phyloP scores from a whole-genome alignment of 2,888 invertebrate genomes.

The Parapristionchus giblindavisi region DNA sequence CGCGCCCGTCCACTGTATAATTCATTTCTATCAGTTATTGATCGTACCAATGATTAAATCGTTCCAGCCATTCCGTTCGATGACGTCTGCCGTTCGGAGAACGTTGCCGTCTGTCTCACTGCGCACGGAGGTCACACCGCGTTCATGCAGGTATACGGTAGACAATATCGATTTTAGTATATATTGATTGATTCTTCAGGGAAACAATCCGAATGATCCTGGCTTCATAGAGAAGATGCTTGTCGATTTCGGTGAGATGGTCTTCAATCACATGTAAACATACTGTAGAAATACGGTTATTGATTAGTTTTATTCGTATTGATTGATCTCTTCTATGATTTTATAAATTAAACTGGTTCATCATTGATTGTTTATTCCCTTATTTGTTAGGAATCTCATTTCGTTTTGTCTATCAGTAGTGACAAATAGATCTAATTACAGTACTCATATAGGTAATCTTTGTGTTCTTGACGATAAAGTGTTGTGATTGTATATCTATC shows the following conservation, averaged over 20 bases:
- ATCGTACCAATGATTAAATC: background rate
- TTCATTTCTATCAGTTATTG: background rate
- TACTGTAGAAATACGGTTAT: slow-evolving; percentile 14
- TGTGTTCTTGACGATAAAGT: too few relatives aligned
- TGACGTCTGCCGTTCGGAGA: slow-evolving; percentile 69
- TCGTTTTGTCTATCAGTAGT: too few relatives aligned
- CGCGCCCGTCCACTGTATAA: slow-evolving; percentile 76
- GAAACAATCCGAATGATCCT: slow-evolving; percentile 64
- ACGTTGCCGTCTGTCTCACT: slow-evolving; percentile 71
- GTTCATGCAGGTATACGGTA: slow-evolving; percentile 64
- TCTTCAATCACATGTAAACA: slow-evolving; percentile 45
- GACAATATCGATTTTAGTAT: background rate
- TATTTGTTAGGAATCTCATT: too few relatives aligned
- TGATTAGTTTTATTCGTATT: background rate
- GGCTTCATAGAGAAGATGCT: slow-evolving; percentile 59
- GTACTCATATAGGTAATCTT: too few relatives aligned
- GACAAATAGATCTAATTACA: too few relatives aligned
- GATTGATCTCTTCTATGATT: background rate
- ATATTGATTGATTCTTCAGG: slow-evolving; percentile 4
- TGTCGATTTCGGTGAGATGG: slow-evolving; percentile 51
- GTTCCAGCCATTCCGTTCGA: slow-evolving; percentile 70
- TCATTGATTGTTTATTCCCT: background rate
- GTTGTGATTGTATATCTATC: too few relatives aligned
- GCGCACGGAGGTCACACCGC: slow-evolving; percentile 73
- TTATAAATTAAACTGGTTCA: slow-evolving; percentile 12